A percentile compares a stretch with the other conserved stretches of the same genome.
Conservation (phyloP, 2,888 invertebrate species). For the Dynastes tityus region DNA sequence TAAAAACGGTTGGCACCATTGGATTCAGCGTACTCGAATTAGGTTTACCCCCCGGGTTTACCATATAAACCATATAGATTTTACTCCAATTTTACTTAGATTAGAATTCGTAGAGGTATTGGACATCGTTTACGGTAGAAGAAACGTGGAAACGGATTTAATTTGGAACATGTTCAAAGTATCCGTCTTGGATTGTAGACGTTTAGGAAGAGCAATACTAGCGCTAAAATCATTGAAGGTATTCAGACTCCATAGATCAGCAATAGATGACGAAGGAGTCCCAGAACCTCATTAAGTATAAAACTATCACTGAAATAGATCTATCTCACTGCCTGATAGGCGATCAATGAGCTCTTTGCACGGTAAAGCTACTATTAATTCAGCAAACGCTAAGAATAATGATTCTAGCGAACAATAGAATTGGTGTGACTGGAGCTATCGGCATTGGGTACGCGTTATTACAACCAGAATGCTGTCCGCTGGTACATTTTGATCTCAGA, state of each 20-base stretch:
- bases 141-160: constrained; percentile 72
- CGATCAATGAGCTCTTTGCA: constrained; percentile 77
- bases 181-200: constrained; percentile 74
- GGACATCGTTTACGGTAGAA: constrained; percentile 69
- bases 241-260: constrained; percentile 76
- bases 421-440: constrained; percentile 61
- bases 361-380: constrained; percentile 75
- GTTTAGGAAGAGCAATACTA: constrained; percentile 70
- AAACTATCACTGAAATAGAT: constrained; percentile 73
- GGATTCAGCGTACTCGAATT: too few species aligned
- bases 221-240: constrained; percentile 71
- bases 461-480: constrained; percentile 60
- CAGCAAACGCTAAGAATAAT: constrained; percentile 72
- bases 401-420: constrained; percentile 56
- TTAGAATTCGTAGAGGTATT: constrained; percentile 74
- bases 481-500: constrained; percentile 72
- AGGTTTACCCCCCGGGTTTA: too few species aligned
- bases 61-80: constrained; percentile 74
- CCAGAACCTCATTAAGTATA: constrained; percentile 72
- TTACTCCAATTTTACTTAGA: constrained; percentile 72
- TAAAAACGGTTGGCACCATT: too few species aligned
- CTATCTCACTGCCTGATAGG: constrained; percentile 79
- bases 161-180: constrained; percentile 76
- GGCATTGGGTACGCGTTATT: constrained; percentile 66
- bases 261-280: constrained; percentile 76